phyloP scores from a whole-genome alignment of 2,888 invertebrate species.

The Danaus chrysippus region DNA sequence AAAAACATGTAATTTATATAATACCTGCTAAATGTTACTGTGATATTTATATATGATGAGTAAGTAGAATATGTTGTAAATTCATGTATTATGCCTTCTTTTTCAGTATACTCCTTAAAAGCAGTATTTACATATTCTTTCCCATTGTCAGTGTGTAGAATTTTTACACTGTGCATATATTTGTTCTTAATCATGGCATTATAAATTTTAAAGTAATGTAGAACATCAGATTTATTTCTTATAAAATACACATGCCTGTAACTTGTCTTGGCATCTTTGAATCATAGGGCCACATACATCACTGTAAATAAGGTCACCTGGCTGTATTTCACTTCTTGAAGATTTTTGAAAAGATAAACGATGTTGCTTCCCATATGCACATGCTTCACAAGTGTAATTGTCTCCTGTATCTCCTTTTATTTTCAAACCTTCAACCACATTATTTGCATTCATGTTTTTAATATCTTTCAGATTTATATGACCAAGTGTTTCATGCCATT shows the following conservation, averaged over 20 bases:
- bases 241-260: slow-evolving; percentile 30
- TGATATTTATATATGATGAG: too few relatives aligned
- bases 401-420: slow-evolving; percentile 3
- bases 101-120: slow-evolving; percentile 31
- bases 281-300: slow-evolving; percentile 27
- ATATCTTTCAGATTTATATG: slow-evolving; percentile 24
- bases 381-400: slow-evolving; percentile 21
- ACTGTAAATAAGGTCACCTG: slow-evolving; percentile 20
- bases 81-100: slow-evolving; percentile 38
- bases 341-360: slow-evolving; percentile 20
- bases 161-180: slow-evolving; percentile 29
- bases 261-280: slow-evolving; percentile 24
- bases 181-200: slow-evolving; percentile 34
- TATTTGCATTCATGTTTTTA: slow-evolving; percentile 19
- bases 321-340: slow-evolving; percentile 10
- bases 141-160: slow-evolving; percentile 38
- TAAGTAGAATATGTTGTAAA: too few relatives aligned
- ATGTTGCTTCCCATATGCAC: slow-evolving; percentile 22
- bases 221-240: slow-evolving; percentile 36
- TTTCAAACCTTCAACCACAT: slow-evolving; percentile 11
- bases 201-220: slow-evolving; percentile 33
- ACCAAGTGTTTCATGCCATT: slow-evolving; percentile 29
- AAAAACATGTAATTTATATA: too few relatives aligned
- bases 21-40: too few relatives aligned
- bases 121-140: slow-evolving; percentile 30